Evolutionary conservation across 2,888 invertebrate species (phyloP).

Genomic region (Spatulosminthurus flaviceps): DNA sequence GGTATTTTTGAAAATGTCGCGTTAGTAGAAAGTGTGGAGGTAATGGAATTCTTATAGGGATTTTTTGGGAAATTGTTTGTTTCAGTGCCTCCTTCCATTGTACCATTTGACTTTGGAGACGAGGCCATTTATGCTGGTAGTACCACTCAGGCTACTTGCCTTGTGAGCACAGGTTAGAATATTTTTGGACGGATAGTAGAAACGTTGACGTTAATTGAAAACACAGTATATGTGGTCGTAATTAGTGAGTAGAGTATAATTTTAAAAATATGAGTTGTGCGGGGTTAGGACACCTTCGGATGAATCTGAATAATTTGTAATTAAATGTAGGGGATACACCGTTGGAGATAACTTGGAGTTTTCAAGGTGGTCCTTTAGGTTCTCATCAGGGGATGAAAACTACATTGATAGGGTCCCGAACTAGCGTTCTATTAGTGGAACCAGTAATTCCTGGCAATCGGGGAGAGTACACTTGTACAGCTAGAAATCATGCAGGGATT

Average conservation of each 20-base stretch:
- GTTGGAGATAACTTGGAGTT: conserved; percentile 69
- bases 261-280: too few species aligned
- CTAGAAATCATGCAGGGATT: conserved; percentile 46
- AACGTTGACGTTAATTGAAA: conserved; percentile 70
- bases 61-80: not conserved
- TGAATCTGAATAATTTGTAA: conserved; percentile 63
- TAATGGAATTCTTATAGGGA: too few species aligned
- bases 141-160: conserved; percentile 77
- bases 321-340: conserved; percentile 69
- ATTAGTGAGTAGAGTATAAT: too few species aligned
- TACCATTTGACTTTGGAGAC: conserved; percentile 73
- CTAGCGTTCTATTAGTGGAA: conserved; percentile 71
- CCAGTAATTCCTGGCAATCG: conserved; percentile 63
- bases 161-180: conserved; percentile 79
- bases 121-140: conserved; percentile 79
- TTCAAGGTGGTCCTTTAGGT: conserved; percentile 70
- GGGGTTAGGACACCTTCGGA: too few species aligned
- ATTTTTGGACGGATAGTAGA: conserved; percentile 81
- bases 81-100: conserved; percentile 67
- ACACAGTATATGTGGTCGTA: too few species aligned
- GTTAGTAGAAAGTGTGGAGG: too few species aligned
- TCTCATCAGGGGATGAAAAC: conserved; percentile 68
- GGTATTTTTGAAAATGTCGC: too few species aligned
- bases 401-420: conserved; percentile 71
- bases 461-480: conserved; percentile 63